Evolutionary conservation across 23 tunicate species (phyloP).

Genomic region (Halocynthia roretzi): DNA sequence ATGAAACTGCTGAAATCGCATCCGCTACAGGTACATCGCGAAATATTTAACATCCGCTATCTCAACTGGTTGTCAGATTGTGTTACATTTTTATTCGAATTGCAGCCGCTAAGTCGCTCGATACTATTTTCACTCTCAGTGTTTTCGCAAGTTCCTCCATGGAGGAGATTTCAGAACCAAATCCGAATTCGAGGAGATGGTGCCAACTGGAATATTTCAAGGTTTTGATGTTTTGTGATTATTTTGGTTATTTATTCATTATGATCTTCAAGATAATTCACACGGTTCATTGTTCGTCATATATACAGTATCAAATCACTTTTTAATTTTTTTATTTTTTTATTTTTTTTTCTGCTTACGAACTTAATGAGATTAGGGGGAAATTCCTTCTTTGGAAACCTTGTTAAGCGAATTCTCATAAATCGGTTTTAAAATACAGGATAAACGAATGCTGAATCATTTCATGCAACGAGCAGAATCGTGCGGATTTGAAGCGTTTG

Average conservation of each 20-base stretch:
- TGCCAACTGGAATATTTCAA: slow-evolving; percentile 66
- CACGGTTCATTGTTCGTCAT: no score
- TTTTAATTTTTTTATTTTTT: no score
- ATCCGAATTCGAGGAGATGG: slow-evolving; percentile 37
- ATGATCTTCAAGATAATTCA: no score
- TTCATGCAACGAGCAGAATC: slow-evolving; percentile 64
- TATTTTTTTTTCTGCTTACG: no score
- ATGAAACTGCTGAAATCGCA: slow-evolving; percentile 44
- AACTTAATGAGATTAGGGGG: no score
- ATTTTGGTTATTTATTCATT: no score
- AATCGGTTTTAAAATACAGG: background rate
- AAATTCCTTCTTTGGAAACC: no score
- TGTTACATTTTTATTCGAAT: background rate
- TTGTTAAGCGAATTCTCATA: slow-evolving; percentile 27
- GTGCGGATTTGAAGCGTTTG: slow-evolving; percentile 40
- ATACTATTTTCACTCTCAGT: slow-evolving; percentile 54
- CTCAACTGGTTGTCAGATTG: no score
- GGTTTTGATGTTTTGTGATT: background rate
- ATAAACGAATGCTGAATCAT: slow-evolving; percentile 30
- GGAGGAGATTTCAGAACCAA: slow-evolving; percentile 43
- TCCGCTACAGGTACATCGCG: slow-evolving; percentile 25
- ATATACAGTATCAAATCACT: no score
- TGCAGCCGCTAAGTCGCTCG: slow-evolving; percentile 34
- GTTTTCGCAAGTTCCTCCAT: slow-evolving; percentile 58
- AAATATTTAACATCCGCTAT: no score